A percentile compares a stretch with the other conserved stretches of the same genome.
These are phyloP conservation scores for Bicyclus anynana DNA, from an alignment of 1,140 invertebrate species.

Conservation along the genomic window DNA sequence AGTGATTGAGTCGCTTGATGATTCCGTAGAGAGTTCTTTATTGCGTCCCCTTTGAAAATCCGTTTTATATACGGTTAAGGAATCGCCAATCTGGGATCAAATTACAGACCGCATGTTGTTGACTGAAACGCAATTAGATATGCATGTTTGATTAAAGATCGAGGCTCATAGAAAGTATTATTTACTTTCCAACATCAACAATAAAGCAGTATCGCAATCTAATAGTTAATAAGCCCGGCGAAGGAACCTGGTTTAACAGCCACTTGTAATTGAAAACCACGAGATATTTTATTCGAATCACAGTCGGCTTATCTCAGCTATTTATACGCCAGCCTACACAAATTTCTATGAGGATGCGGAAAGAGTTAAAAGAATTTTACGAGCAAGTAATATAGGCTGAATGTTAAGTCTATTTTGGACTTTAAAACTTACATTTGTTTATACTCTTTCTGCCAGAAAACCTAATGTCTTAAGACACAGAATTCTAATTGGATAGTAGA, in stretches of 20 bases:
- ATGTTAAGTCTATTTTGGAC: neutral
- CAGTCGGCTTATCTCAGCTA: constrained; percentile 33
- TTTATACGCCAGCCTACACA: constrained; percentile 32
- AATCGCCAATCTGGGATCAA: neutral
- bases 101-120: neutral
- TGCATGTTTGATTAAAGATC: constrained; percentile 24
- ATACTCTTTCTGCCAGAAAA: too few species aligned
- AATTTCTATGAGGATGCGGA: constrained; percentile 18
- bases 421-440: too few species aligned
- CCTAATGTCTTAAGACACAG: too few species aligned
- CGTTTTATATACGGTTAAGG: neutral
- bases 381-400: neutral
- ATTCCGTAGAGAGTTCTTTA: constrained; percentile 34
- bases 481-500: too few species aligned
- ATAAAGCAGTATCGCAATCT: constrained; percentile 37
- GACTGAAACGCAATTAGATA: constrained; percentile 22
- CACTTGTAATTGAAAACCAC: constrained; percentile 40
- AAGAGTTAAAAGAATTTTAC: constrained; percentile 9
- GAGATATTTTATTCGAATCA: constrained; percentile 33
- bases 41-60: constrained; percentile 21
- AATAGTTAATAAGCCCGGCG: constrained; percentile 35
- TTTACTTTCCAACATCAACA: constrained; percentile 32
- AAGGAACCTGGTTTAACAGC: constrained; percentile 37
- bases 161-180: constrained; percentile 30
- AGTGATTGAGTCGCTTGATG: constrained; percentile 54